Percentiles rank a stretch among this genome's conserved stretches.
These are phyloP conservation scores for Euthynnus affinis DNA, from an alignment of 2,797 vertebrate species.

Conservation along the genomic window DNA sequence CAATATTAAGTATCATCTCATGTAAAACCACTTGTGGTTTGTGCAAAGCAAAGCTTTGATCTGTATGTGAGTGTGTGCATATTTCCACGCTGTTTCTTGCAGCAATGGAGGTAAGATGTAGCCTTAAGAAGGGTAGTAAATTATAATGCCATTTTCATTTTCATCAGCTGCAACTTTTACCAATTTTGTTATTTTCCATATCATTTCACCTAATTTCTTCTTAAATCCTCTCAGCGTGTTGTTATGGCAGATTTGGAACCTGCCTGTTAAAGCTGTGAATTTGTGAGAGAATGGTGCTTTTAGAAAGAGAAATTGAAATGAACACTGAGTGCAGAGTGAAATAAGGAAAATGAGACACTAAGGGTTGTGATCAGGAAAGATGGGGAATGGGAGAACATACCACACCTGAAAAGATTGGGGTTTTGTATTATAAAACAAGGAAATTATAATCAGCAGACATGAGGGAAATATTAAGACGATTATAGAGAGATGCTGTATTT, in stretches of 20 bases:
- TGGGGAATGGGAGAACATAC: background rate
- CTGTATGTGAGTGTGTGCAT: background rate
- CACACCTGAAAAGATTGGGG: background rate
- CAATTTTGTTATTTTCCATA: slow-evolving; percentile 4
- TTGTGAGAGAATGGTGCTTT: background rate
- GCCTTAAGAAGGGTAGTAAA: background rate
- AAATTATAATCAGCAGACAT: slow-evolving; percentile 7
- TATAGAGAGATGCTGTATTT: background rate
- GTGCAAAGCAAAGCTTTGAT: slow-evolving; percentile 14
- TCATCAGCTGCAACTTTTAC: background rate
- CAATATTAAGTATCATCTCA: slow-evolving; percentile 16
- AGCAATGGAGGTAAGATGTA: background rate
- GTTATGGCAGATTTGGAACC: background rate
- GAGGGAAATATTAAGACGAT: background rate
- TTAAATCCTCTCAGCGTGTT: slow-evolving; percentile 16
- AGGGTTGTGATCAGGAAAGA: slow-evolving; percentile 9
- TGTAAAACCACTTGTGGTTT: slow-evolving; percentile 28
- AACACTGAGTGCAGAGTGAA: background rate
- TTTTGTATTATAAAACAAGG: slow-evolving; percentile 18
- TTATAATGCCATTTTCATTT: background rate
- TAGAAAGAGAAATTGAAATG: background rate
- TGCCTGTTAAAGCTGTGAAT: slow-evolving; percentile 8
- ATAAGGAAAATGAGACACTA: background rate
- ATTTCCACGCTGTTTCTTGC: background rate
- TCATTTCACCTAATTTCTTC: background rate